These are phyloP conservation scores for Myotis findleyi DNA, from an alignment of 2,797 vertebrate genomes.

Conservation along the genomic window DNA sequence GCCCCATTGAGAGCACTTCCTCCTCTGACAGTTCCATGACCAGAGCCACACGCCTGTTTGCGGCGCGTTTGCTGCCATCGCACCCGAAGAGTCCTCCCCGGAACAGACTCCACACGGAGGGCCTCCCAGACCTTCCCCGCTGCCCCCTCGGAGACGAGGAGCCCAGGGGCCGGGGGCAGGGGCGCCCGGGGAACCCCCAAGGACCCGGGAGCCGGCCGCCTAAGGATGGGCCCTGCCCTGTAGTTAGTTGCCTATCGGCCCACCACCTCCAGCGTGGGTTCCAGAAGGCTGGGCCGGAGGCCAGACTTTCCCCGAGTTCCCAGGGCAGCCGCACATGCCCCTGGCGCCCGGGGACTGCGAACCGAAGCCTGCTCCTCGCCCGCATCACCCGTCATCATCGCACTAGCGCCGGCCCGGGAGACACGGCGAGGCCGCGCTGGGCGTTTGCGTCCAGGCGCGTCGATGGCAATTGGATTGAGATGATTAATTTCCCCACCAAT, in stretches of 20 bases:
- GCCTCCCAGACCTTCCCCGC: background rate
- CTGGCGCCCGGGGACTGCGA: background rate
- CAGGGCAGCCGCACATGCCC: background rate
- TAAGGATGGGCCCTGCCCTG: background rate
- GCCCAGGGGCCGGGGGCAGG: no score
- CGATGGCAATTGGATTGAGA: conserved; percentile 85
- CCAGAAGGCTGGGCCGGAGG: background rate
- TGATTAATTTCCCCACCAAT: conserved; percentile 85
- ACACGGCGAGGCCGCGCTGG: background rate
- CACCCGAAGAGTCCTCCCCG: background rate
- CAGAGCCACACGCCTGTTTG: background rate
- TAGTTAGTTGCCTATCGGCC: background rate
- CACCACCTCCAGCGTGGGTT: background rate
- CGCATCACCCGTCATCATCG: conserved; percentile 53
- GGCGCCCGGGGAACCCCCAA: background rate
- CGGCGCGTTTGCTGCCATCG: background rate
- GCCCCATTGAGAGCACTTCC: background rate
- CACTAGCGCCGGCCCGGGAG: conserved; percentile 56
- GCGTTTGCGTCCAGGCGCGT: conserved; percentile 72
- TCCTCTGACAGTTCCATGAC: rapidly evolving
- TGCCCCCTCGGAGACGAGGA: background rate
- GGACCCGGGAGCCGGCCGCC: no score
- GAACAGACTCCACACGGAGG: background rate
- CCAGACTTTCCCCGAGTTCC: background rate
- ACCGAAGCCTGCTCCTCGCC: background rate